A percentile compares a stretch with the other conserved stretches of the same genome.
These are phyloP conservation scores for Rhadinocentrus ornatus DNA, from an alignment of 2,797 vertebrate species.

Conservation along the genomic window DNA sequence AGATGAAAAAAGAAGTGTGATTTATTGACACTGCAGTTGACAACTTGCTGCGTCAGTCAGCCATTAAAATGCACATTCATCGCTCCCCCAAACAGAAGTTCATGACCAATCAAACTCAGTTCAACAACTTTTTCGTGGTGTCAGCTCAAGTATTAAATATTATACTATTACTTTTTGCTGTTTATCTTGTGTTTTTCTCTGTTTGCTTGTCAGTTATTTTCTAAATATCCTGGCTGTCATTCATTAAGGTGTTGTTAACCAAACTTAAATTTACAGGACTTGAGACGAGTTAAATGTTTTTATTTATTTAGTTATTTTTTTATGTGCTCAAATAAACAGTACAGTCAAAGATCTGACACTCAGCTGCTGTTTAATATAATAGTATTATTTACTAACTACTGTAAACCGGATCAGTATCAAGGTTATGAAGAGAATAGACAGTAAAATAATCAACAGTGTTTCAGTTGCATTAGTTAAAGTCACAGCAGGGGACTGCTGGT, in stretches of 20 bases:
- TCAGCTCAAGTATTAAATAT: neutral
- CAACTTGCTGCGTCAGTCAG: constrained; percentile 43
- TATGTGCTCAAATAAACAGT: neutral
- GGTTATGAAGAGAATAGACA: neutral
- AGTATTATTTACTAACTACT: neutral
- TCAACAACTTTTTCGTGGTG: neutral
- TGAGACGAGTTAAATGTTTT: neutral
- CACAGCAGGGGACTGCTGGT: neutral
- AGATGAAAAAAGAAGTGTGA: constrained; percentile 35
- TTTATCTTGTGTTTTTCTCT: neutral
- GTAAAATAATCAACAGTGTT: neutral
- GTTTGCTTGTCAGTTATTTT: neutral
- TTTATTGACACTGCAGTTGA: constrained; percentile 41
- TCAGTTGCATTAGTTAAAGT: neutral
- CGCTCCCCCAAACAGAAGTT: neutral
- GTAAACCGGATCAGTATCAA: neutral
- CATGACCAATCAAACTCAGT: constrained; percentile 1
- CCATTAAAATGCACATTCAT: constrained; percentile 21
- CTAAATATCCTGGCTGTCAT: neutral
- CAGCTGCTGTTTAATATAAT: too few species aligned
- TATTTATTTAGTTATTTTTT: neutral
- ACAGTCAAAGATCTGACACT: neutral
- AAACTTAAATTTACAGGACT: neutral
- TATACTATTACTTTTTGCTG: neutral
- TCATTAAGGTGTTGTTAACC: neutral